Conservation (phyloP, 2,888 invertebrate species). For the Cephalotes varians region DNA sequence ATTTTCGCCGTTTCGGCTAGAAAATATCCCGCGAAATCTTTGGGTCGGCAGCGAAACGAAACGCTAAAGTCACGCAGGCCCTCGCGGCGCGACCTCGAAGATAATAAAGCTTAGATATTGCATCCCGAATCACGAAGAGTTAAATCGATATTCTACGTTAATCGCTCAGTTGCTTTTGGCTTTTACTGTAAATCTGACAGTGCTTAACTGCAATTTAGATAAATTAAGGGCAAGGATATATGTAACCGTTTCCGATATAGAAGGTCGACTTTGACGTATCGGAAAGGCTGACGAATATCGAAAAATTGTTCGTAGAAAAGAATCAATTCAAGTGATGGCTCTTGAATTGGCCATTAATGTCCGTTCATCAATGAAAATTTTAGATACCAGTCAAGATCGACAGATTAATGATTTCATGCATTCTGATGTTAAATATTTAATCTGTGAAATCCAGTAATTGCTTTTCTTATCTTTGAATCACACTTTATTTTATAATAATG, state of each 20-base stretch:
- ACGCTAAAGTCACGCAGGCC: conserved; percentile 70
- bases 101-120: conserved; percentile 72
- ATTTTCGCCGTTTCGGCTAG: conserved; percentile 60
- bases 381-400: not conserved
- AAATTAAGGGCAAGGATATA: conserved; percentile 29
- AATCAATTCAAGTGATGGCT: not conserved
- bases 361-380: not conserved
- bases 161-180: conserved; percentile 39
- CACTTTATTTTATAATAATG: not conserved
- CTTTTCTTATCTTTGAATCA: not conserved
- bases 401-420: not conserved
- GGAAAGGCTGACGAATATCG: not conserved
- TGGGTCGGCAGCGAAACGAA: conserved; percentile 57
- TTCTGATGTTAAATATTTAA: not conserved
- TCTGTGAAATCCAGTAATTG: not conserved
- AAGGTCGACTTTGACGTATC: not conserved
- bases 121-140: conserved; percentile 71
- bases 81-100: conserved; percentile 70
- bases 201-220: conserved; percentile 44
- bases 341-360: not conserved
- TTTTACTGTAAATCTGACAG: conserved; percentile 39
- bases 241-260: not conserved
- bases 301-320: conserved; percentile 7
- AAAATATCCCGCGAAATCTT: conserved; percentile 70
- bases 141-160: conserved; percentile 64